Conservation (phyloP, 2,113 vertebrate genomes). For the Riparia riparia region DNA sequence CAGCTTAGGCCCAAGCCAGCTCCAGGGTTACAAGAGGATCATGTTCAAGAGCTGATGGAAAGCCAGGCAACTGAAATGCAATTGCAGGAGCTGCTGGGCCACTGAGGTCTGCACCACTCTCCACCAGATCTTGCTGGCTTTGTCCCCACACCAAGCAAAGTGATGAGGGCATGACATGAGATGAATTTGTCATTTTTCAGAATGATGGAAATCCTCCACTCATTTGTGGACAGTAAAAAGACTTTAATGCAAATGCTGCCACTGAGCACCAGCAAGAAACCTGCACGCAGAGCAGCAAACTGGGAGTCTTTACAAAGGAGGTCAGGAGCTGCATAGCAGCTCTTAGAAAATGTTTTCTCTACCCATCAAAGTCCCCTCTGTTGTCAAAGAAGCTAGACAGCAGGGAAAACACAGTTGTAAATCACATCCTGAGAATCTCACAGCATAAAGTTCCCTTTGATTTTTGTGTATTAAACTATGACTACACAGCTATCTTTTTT, state of each 20-base stretch:
- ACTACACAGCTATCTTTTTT: neutral
- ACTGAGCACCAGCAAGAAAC: neutral
- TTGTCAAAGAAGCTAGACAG: neutral
- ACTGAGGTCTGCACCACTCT: neutral
- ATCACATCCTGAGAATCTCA: neutral
- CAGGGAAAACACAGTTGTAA: neutral
- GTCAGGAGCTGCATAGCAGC: neutral
- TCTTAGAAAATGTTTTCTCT: conserved; percentile 5
- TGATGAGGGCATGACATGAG: neutral
- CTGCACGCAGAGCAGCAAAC: neutral
- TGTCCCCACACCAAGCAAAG: neutral
- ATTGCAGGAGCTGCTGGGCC: neutral
- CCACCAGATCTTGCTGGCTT: neutral
- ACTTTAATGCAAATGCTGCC: neutral
- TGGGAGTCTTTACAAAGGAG: neutral
- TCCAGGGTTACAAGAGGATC: neutral
- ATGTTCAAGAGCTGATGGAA: neutral
- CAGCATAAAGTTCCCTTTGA: neutral
- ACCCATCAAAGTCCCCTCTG: neutral
- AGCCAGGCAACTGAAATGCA: neutral
- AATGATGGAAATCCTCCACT: neutral
- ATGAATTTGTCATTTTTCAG: neutral
- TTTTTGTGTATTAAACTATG: neutral
- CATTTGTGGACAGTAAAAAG: neutral
- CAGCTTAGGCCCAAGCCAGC: neutral